Percentiles rank a stretch among this genome's conserved stretches.
Conservation (phyloP, 2,888 invertebrate genomes). For the Neocrepidodera transversa region DNA sequence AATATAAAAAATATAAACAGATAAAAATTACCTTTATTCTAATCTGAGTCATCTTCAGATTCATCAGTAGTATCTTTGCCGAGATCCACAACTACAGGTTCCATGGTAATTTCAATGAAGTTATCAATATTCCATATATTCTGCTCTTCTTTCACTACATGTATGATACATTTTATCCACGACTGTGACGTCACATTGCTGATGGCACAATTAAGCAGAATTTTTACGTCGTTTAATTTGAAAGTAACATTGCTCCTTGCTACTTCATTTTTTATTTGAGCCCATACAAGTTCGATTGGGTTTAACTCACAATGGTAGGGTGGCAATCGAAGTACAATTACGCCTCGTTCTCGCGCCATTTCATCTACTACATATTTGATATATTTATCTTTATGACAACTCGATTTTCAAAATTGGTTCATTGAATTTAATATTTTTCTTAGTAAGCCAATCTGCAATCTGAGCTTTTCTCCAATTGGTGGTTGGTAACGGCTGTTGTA, state of each 20-base stretch:
- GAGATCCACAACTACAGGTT: conserved; percentile 7
- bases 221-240: conserved; percentile 57
- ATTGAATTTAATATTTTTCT: conserved; percentile 6
- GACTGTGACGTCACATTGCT: neutral
- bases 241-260: neutral
- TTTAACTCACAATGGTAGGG: conserved; percentile 1
- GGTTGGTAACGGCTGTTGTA: neutral
- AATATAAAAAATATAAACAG: no score
- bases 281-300: neutral
- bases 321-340: neutral
- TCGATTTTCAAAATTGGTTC: conserved; percentile 1
- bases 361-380: neutral
- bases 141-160: conserved; percentile 53
- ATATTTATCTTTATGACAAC: conserved; percentile 4
- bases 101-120: conserved; percentile 64
- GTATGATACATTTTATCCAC: conserved; percentile 47
- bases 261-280: neutral
- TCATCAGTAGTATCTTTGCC: neutral
- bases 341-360: neutral
- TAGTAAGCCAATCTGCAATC: conserved; percentile 1
- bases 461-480: neutral
- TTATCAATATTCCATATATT: conserved; percentile 60
- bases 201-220: conserved; percentile 69
- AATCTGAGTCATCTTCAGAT: no score
- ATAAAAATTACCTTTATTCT: no score